These are phyloP conservation scores for Camponotus vicinus DNA, from an alignment of 1,140 invertebrate genomes.

Conservation along the genomic window DNA sequence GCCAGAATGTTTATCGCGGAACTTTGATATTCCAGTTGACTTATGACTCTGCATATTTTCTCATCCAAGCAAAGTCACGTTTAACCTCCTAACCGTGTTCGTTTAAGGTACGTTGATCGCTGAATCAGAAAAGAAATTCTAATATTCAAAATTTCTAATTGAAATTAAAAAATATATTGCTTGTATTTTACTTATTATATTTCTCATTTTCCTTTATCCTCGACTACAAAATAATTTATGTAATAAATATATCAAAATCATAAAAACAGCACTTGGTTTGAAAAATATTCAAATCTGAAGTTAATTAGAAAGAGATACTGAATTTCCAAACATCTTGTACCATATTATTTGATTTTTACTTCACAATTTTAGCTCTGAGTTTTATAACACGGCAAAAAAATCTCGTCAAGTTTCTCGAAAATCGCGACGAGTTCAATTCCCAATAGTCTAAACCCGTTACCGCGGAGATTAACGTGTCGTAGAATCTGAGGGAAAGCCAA, in stretches of 20 bases:
- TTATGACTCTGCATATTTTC: constrained; percentile 47
- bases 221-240: neutral
- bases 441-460: neutral
- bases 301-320: neutral
- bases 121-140: neutral
- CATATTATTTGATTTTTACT: neutral
- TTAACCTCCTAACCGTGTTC: constrained; percentile 18
- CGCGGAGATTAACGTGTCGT: constrained; percentile 11
- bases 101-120: neutral
- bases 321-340: neutral
- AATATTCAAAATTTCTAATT: neutral
- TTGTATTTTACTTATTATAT: neutral
- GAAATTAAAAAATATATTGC: neutral
- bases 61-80: neutral
- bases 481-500: constrained; percentile 7
- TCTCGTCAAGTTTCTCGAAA: neutral
- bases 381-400: neutral
- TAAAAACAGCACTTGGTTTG: neutral
- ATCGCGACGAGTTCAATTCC: constrained; percentile 1
- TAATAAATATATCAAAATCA: neutral
- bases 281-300: neutral
- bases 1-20: constrained; percentile 42
- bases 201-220: neutral
- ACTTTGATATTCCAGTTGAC: constrained; percentile 32
- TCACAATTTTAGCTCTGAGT: neutral